Evolutionary conservation across 2,888 invertebrate genomes (phyloP).

Genomic region (Heliconius sara): DNA sequence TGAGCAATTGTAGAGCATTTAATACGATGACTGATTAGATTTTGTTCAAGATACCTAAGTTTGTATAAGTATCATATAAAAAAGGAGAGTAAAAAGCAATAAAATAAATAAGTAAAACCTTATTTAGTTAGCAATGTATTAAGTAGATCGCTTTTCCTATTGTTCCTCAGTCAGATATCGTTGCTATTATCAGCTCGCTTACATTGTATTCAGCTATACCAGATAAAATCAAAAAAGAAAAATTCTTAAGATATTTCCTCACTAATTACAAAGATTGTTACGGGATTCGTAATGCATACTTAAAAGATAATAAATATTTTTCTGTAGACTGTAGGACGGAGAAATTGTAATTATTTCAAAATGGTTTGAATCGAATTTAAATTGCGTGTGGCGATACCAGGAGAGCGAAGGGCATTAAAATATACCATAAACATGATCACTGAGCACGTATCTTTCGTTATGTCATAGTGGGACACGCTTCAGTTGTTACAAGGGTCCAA

Average conservation of each 20-base stretch:
- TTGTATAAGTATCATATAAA: background rate
- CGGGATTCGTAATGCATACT: background rate
- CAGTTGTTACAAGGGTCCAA: slow-evolving; percentile 16
- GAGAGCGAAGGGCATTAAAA: slow-evolving; percentile 44
- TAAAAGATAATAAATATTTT: slow-evolving; percentile 7
- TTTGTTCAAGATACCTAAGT: background rate
- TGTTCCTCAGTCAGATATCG: slow-evolving; percentile 44
- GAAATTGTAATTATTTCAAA: background rate
- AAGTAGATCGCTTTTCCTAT: slow-evolving; percentile 45
- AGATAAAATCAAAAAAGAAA: slow-evolving; percentile 42
- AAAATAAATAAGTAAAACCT: slow-evolving; percentile 4
- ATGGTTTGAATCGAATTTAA: background rate
- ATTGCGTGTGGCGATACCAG: slow-evolving; percentile 7
- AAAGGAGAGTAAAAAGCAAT: background rate
- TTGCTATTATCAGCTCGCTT: slow-evolving; percentile 44
- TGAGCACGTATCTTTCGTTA: slow-evolving; percentile 50
- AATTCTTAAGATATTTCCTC: slow-evolving; percentile 28
- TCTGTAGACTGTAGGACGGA: background rate
- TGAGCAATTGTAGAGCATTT: background rate
- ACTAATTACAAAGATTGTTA: slow-evolving; percentile 13
- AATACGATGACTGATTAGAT: background rate
- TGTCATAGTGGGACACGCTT: slow-evolving; percentile 38
- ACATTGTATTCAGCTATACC: slow-evolving; percentile 40
- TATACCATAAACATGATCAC: slow-evolving; percentile 48
- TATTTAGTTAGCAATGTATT: slow-evolving; percentile 30